phyloP scores from a whole-genome alignment of 2,797 vertebrate species.

The Staurois parvus region DNA sequence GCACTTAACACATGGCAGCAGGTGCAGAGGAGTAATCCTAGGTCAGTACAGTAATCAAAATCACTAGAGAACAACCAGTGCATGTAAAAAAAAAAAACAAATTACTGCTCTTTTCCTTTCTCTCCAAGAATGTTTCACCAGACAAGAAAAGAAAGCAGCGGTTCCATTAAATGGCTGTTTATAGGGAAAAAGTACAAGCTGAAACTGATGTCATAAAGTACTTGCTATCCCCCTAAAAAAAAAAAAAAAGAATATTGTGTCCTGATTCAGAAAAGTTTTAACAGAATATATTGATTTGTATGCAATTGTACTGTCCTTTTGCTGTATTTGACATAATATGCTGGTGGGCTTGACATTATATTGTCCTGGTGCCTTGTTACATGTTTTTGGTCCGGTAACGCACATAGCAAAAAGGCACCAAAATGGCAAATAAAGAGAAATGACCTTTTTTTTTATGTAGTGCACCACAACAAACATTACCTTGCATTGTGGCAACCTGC shows the following conservation, averaged over 20 bases:
- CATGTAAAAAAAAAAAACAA: conserved; percentile 1
- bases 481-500: too few species aligned
- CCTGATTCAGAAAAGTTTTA: too few species aligned
- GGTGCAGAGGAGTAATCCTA: conserved; percentile 49
- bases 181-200: too few species aligned
- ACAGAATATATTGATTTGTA: too few species aligned
- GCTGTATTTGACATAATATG: too few species aligned
- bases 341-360: background rate
- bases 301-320: background rate
- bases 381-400: background rate
- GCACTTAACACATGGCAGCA: conserved; percentile 19
- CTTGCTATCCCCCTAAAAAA: background rate
- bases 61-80: conserved; percentile 26
- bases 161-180: conserved; percentile 15
- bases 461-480: too few species aligned
- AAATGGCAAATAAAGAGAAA: too few species aligned
- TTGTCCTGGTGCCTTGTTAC: background rate
- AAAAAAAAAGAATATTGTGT: too few species aligned
- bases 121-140: conserved; percentile 25
- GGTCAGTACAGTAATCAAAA: conserved; percentile 49
- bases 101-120: conserved; percentile 15
- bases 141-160: conserved; percentile 19
- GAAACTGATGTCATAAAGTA: background rate
- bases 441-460: too few species aligned
- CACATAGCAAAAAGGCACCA: too few species aligned